Conservation (phyloP, 2,113 vertebrate genomes). For the Pterocles gutturalis region DNA sequence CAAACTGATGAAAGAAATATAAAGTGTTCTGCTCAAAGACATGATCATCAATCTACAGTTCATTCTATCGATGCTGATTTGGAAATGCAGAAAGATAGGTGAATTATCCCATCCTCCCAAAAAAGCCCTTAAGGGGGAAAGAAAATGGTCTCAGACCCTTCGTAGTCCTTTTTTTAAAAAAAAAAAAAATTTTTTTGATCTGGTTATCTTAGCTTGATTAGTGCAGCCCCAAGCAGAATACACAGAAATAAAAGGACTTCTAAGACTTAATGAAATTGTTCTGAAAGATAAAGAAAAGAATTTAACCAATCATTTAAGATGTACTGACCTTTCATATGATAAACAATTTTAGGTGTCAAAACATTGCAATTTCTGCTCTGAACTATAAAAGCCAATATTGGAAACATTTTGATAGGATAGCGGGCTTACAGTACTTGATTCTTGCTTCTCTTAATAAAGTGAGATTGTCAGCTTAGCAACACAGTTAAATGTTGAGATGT, state of each 20-base stretch:
- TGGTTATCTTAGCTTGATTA: background rate
- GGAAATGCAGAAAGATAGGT: constrained; percentile 11
- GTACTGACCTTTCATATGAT: background rate
- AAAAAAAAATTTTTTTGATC: background rate
- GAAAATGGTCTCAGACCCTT: background rate
- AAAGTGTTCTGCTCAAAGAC: constrained; percentile 51
- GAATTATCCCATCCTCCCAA: background rate
- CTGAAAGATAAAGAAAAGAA: background rate
- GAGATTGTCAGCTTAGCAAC: background rate
- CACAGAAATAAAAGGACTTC: background rate
- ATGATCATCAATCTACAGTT: constrained; percentile 40
- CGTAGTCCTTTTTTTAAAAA: background rate
- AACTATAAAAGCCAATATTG: background rate
- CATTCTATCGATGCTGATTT: constrained; percentile 9
- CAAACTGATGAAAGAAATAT: constrained; percentile 62
- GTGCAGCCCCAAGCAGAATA: background rate
- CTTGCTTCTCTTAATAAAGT: background rate
- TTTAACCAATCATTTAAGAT: background rate
- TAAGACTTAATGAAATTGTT: background rate
- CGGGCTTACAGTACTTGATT: background rate
- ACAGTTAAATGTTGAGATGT: background rate
- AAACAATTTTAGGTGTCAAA: background rate
- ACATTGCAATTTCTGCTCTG: background rate
- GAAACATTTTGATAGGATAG: background rate
- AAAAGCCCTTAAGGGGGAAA: background rate